Conservation (phyloP, 1,140 invertebrate genomes). For the Microvelia longipes region DNA sequence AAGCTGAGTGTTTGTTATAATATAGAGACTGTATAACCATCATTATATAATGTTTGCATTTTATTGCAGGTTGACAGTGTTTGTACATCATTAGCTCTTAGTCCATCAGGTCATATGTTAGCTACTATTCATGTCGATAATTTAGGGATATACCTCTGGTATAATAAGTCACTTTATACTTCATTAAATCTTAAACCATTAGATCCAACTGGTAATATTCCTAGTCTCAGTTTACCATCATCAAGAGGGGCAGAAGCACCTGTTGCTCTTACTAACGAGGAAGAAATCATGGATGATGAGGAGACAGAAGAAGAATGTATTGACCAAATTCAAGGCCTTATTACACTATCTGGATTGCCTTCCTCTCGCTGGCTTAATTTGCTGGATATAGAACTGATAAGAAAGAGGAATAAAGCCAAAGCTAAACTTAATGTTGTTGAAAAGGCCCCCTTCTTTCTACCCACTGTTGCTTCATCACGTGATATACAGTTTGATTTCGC, state of each 20-base stretch:
- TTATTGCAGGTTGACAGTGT: conserved; percentile 48
- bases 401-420: conserved; percentile 81
- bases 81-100: conserved; percentile 73
- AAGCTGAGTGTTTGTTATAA: no score
- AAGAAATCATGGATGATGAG: conserved; percentile 37
- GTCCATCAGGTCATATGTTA: conserved; percentile 76
- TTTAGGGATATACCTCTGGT: conserved; percentile 86
- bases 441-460: conserved; percentile 86
- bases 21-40: no score
- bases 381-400: conserved; percentile 76
- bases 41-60: no score
- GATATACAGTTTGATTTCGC: conserved; percentile 65
- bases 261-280: conserved; percentile 29
- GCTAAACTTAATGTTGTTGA: conserved; percentile 62
- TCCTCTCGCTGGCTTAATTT: conserved; percentile 87
- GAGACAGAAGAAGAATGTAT: conserved; percentile 38
- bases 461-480: conserved; percentile 62
- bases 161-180: conserved; percentile 70
- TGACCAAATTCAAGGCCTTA: conserved; percentile 60
- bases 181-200: conserved; percentile 64
- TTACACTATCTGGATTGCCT: conserved; percentile 73
- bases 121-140: conserved; percentile 77
- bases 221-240: conserved; percentile 42
- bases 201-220: conserved; percentile 38
- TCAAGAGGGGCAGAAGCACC: conserved; percentile 25